These are phyloP conservation scores for Apostichopus parvimensis DNA, from an alignment of 35 echinoderm and acorn worm genomes.

Conservation along the genomic window DNA sequence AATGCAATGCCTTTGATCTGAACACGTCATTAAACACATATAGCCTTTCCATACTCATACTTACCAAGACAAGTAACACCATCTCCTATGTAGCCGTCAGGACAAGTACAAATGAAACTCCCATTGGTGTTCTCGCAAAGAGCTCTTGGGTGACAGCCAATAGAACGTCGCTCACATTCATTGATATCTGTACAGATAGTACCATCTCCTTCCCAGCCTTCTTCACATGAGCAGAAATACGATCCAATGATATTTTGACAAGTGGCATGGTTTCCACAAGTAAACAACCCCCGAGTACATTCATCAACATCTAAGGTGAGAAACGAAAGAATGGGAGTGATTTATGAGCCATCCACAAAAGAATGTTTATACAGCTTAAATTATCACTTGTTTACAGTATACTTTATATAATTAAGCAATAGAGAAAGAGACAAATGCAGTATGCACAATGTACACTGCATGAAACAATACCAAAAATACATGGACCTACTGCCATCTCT, in stretches of 20 bases:
- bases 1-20: too few relatives aligned
- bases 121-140: constrained; percentile 71
- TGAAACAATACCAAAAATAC: too few relatives aligned
- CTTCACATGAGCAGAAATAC: constrained; percentile 62
- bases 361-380: too few relatives aligned
- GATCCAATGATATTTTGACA: constrained; percentile 73
- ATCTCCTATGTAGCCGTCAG: constrained; percentile 64
- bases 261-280: constrained; percentile 57
- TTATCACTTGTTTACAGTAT: too few relatives aligned
- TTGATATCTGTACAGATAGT: constrained; percentile 64
- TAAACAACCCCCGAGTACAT: constrained; percentile 43
- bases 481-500: too few relatives aligned
- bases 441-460: too few relatives aligned
- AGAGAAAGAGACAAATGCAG: too few relatives aligned
- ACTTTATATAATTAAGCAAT: too few relatives aligned
- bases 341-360: too few relatives aligned
- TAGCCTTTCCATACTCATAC: not conserved
- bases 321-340: not conserved
- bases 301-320: constrained; percentile 75
- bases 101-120: constrained; percentile 67
- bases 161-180: constrained; percentile 53
- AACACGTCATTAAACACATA: too few relatives aligned
- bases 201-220: constrained; percentile 65
- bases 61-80: constrained; percentile 73
- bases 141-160: constrained; percentile 65